A percentile compares a stretch with the other conserved stretches of the same genome.
phyloP scores from a whole-genome alignment of 2,888 invertebrate species.

The Pecten maximus region DNA sequence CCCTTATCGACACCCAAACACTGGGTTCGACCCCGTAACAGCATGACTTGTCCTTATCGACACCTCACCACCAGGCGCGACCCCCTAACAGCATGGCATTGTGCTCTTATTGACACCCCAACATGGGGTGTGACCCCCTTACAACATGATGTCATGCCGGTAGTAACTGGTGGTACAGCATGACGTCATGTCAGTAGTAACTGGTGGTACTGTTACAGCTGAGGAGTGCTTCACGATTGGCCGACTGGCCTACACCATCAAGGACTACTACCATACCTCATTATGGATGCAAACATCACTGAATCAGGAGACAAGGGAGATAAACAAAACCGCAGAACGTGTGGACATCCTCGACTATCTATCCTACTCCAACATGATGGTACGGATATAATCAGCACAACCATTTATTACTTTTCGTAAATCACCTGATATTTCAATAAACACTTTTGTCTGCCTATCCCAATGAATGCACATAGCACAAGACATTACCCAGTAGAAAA shows the following conservation, averaged over 20 bases:
- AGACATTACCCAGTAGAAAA: no score
- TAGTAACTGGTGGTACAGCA: no score
- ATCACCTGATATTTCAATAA: no score
- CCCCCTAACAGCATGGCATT: not conserved
- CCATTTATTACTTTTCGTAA: no score
- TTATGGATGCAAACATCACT: slow-evolving; percentile 97
- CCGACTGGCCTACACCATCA: slow-evolving; percentile 93
- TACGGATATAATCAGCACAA: slow-evolving; percentile 42
- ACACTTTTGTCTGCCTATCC: no score
- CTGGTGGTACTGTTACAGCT: slow-evolving; percentile 84
- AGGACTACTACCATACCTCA: slow-evolving; percentile 94
- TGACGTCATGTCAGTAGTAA: not conserved
- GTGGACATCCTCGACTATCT: slow-evolving; percentile 76
- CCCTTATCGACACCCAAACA: not conserved
- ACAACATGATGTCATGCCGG: no score
- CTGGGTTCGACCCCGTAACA: no score
- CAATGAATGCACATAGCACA: no score
- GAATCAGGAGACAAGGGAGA: slow-evolving; percentile 82
- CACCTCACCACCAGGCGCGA: not conserved
- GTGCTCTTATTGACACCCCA: not conserved
- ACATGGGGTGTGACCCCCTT: no score
- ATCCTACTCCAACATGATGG: slow-evolving; percentile 60
- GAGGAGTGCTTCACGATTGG: slow-evolving; percentile 98
- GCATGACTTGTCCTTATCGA: no score
- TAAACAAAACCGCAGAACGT: slow-evolving; percentile 65